Evolutionary conservation across 1,140 invertebrate species (phyloP).

Genomic region (Epicauta chinensis): DNA sequence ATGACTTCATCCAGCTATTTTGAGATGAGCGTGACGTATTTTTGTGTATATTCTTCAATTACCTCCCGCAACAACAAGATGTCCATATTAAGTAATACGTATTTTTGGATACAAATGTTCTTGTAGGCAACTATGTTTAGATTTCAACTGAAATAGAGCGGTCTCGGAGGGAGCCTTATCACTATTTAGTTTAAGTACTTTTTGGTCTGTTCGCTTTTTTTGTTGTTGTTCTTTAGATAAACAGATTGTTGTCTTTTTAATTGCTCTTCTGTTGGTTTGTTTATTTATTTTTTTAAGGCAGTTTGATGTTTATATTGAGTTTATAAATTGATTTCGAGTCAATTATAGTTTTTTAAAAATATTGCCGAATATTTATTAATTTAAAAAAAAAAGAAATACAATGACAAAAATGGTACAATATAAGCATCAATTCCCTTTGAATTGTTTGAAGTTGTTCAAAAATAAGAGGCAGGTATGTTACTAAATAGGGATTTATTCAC

Average conservation of each 20-base stretch:
- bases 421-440: slow-evolving; percentile 19
- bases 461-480: slow-evolving; percentile 30
- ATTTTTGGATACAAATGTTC: slow-evolving; percentile 11
- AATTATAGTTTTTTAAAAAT: slow-evolving; percentile 20
- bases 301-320: slow-evolving; percentile 18
- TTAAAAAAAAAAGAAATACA: slow-evolving; percentile 22
- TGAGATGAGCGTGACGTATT: slow-evolving; percentile 22
- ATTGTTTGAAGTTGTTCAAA: slow-evolving; percentile 16
- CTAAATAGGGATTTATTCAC: slow-evolving; percentile 33
- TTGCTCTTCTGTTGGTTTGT: no score
- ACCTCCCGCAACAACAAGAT: slow-evolving; percentile 20
- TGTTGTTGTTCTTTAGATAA: neutral
- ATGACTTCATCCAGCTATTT: slow-evolving; percentile 21
- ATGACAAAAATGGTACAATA: slow-evolving; percentile 20
- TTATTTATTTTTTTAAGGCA: no score
- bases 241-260: neutral
- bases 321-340: slow-evolving; percentile 5
- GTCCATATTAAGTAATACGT: slow-evolving; percentile 16
- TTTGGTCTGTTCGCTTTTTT: no score
- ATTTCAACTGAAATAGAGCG: neutral
- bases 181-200: no score
- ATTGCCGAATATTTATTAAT: slow-evolving; percentile 20
- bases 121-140: slow-evolving; percentile 20
- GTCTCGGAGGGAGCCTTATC: neutral
- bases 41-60: slow-evolving; percentile 13